phyloP scores from a whole-genome alignment of 2,797 vertebrate species.

The Urocyon cinereoargenteus region DNA sequence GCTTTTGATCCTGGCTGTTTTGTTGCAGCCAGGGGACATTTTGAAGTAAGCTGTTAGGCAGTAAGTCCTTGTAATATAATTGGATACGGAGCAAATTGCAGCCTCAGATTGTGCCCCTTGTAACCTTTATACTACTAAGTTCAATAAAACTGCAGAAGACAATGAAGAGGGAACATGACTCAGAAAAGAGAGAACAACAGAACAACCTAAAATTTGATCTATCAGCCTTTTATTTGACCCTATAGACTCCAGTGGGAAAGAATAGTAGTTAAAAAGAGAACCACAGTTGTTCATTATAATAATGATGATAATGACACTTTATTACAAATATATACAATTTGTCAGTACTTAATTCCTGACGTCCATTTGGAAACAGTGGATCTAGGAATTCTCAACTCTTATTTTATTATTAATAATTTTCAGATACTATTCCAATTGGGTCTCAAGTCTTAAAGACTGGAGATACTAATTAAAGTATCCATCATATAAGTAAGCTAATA shows the following conservation, averaged over 20 bases:
- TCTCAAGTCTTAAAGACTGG: not conserved
- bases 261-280: not conserved
- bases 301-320: not conserved
- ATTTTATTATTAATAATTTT: conserved; percentile 44
- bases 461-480: conserved; percentile 39
- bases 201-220: not conserved
- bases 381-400: not conserved
- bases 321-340: not conserved
- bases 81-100: conserved; percentile 56
- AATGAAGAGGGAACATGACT: conserved; percentile 25
- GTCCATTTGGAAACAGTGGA: not conserved
- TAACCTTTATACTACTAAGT: conserved; percentile 34
- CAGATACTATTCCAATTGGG: not conserved
- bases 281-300: not conserved
- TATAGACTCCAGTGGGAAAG: not conserved
- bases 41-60: conserved; percentile 31
- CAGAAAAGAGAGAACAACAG: not conserved
- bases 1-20: conserved; percentile 45
- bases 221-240: not conserved
- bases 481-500: conserved; percentile 4
- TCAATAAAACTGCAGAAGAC: conserved; percentile 49
- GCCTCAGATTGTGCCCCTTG: not conserved
- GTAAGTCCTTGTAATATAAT: conserved; percentile 54
- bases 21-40: not conserved
- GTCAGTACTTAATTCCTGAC: not conserved